A percentile compares a stretch with the other conserved stretches of the same genome.
phyloP scores from a whole-genome alignment of 30 jellyfish, hydroid and myxozoan genomes.

The Chironex yamaguchii region DNA sequence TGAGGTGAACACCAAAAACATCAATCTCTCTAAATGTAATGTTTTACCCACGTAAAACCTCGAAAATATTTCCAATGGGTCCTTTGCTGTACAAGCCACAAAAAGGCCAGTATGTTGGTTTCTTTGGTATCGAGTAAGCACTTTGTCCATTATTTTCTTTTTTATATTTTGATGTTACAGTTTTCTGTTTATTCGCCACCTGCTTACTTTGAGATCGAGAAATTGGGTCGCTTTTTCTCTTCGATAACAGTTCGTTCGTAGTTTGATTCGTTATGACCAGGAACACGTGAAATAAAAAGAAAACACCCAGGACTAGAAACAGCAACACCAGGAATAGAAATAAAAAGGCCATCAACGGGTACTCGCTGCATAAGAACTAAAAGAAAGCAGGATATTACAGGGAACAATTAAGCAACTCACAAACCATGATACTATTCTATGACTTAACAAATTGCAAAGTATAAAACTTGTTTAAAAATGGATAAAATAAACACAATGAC shows the following conservation, averaged over 20 bases:
- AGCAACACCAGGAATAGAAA: constrained; percentile 74
- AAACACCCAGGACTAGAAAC: constrained; percentile 62
- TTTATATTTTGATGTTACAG: background rate
- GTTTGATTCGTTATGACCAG: constrained; percentile 78
- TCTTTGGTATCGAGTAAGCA: background rate
- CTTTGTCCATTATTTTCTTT: background rate
- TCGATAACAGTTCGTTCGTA: constrained; percentile 72
- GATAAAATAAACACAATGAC: background rate
- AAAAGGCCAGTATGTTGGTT: background rate
- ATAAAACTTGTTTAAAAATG: background rate
- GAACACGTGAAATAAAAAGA: constrained; percentile 66
- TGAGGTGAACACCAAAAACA: too few species aligned
- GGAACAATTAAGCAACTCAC: background rate
- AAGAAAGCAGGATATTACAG: background rate
- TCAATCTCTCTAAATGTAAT: too few species aligned
- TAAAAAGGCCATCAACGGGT: constrained; percentile 80
- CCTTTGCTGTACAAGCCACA: constrained; percentile 77
- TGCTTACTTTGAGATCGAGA: background rate
- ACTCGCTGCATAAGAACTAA: constrained; percentile 75
- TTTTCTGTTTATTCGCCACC: background rate
- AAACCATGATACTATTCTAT: background rate
- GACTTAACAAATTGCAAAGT: background rate
- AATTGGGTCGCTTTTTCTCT: background rate
- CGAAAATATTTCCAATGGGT: constrained; percentile 55
- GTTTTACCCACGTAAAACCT: constrained; percentile 34